Percentiles rank a stretch among this genome's conserved stretches.
These are phyloP conservation scores for Andrena hattorfiana DNA, from an alignment of 2,888 invertebrate species.

Conservation along the genomic window DNA sequence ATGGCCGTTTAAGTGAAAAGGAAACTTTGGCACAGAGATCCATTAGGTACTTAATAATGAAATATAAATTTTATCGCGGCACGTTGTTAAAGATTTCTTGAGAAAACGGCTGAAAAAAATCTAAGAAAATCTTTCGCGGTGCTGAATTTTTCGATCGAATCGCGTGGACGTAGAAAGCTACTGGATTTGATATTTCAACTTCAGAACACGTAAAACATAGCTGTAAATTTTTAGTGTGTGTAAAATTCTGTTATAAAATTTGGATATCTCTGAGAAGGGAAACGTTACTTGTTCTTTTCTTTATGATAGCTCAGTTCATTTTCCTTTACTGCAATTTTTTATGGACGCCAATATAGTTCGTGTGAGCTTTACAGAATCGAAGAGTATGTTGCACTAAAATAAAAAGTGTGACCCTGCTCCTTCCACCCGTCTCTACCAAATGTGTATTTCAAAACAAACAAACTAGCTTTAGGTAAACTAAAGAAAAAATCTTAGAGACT, in stretches of 20 bases:
- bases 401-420: not conserved
- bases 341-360: not conserved
- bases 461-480: too few species aligned
- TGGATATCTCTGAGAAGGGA: not conserved
- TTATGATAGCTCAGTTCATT: slow-evolving; percentile 10
- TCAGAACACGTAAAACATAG: slow-evolving; percentile 10
- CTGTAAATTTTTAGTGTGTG: slow-evolving; percentile 15
- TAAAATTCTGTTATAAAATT: slow-evolving; percentile 7
- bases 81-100: slow-evolving; percentile 12
- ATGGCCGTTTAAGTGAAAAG: slow-evolving; percentile 23
- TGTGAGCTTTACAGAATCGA: too few species aligned
- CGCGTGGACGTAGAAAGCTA: not conserved
- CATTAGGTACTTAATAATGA: slow-evolving; percentile 26
- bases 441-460: too few species aligned
- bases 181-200: not conserved
- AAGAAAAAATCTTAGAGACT: too few species aligned
- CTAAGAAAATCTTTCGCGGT: not conserved
- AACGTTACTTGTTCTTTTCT: not conserved
- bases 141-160: slow-evolving; percentile 27
- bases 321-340: slow-evolving; percentile 4
- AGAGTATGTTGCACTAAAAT: not conserved
- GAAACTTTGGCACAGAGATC: slow-evolving; percentile 27
- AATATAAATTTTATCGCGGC: slow-evolving; percentile 28
- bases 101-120: not conserved
- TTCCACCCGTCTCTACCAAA: not conserved